phyloP scores from a whole-genome alignment of 2,888 invertebrate genomes.

The Drosophila cyrtoloma region DNA sequence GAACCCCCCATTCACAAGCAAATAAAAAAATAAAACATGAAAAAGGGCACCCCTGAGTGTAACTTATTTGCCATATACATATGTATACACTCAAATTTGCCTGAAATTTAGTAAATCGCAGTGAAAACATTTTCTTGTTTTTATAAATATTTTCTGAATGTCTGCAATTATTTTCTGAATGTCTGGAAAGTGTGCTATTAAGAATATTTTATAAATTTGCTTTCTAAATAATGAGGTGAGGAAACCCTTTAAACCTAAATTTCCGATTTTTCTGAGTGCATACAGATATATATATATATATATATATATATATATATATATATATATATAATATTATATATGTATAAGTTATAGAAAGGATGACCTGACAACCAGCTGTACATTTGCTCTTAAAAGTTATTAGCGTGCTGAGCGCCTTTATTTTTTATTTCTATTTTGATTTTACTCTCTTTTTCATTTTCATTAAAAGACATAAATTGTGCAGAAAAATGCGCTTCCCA shows the following conservation, averaged over 20 bases:
- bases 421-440: conserved; percentile 51
- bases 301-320: background rate
- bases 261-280: background rate
- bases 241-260: too few species aligned
- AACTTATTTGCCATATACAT: conserved; percentile 41
- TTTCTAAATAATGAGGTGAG: too few species aligned
- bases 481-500: conserved; percentile 71
- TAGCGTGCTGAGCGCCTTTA: conserved; percentile 69
- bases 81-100: background rate
- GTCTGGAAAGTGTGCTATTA: too few species aligned
- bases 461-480: conserved; percentile 82
- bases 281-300: conserved; percentile 1
- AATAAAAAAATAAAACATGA: background rate
- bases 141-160: too few species aligned
- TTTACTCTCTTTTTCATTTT: conserved; percentile 65
- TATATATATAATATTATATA: background rate
- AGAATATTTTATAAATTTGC: too few species aligned
- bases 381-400: conserved; percentile 79
- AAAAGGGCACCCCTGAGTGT: conserved; percentile 26
- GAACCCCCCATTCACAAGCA: background rate
- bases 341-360: conserved; percentile 25
- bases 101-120: background rate
- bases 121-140: background rate
- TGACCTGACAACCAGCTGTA: conserved; percentile 51
- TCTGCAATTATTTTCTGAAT: too few species aligned